phyloP scores from a whole-genome alignment of 2,888 invertebrate species.

The Acleris literana region DNA sequence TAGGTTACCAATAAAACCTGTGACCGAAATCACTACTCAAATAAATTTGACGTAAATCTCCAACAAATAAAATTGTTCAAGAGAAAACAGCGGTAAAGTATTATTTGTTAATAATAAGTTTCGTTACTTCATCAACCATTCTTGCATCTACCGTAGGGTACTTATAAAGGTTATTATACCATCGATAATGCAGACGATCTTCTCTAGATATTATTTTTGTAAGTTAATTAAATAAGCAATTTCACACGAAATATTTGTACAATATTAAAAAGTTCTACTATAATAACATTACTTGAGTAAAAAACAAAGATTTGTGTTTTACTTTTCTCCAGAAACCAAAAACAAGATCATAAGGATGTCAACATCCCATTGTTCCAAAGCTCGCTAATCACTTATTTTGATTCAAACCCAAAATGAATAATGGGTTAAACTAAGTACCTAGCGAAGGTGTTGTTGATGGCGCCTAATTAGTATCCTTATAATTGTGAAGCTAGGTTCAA shows the following conservation, averaged over 20 bases:
- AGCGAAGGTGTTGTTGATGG: slow-evolving; percentile 1
- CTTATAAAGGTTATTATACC: too few relatives aligned
- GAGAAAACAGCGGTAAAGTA: too few relatives aligned
- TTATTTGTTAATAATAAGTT: too few relatives aligned
- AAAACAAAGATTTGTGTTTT: not conserved
- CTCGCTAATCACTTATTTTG: slow-evolving; percentile 27
- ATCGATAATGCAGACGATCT: too few relatives aligned
- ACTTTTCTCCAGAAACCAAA: not conserved
- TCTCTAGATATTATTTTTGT: too few relatives aligned
- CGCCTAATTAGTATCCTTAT: slow-evolving; percentile 39
- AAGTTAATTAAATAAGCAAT: too few relatives aligned
- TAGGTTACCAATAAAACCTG: too few relatives aligned
- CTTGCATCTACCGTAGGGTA: too few relatives aligned
- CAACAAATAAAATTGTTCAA: too few relatives aligned
- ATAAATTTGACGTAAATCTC: too few relatives aligned
- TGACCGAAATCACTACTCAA: too few relatives aligned
- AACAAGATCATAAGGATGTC: slow-evolving; percentile 14
- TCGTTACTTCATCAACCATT: too few relatives aligned
- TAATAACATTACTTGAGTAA: not conserved
- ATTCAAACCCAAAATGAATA: not conserved
- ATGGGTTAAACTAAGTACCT: not conserved
- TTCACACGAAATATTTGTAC: not conserved
- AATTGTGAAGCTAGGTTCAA: slow-evolving; percentile 18
- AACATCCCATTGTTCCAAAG: not conserved
- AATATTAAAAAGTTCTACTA: not conserved